These are phyloP conservation scores for Erpetoichthys calabaricus DNA, from an alignment of 2,797 vertebrate genomes.

Conservation along the genomic window DNA sequence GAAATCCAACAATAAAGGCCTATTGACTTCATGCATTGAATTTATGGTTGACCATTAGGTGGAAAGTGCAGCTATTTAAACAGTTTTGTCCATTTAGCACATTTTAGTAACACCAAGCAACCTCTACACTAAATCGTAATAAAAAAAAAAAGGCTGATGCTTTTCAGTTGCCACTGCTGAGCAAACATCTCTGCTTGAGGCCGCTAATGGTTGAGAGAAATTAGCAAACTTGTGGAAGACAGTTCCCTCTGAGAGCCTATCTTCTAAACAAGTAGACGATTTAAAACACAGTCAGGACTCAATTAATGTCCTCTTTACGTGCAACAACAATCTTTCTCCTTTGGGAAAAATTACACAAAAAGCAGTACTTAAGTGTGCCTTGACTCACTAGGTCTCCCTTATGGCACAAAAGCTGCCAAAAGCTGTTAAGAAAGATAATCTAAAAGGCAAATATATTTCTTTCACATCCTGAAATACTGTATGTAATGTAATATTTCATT, in stretches of 20 bases:
- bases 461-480: no score
- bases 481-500: no score
- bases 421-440: no score
- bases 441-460: no score
- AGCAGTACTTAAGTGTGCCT: constrained; percentile 46
- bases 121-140: not conserved
- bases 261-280: constrained; percentile 47
- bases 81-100: no score
- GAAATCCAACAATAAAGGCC: no score
- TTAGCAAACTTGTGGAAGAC: constrained; percentile 45
- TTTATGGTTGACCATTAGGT: no score
- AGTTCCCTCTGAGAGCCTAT: constrained; percentile 40
- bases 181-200: constrained; percentile 46
- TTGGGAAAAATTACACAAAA: constrained; percentile 56
- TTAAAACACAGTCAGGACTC: constrained; percentile 43
- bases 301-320: constrained; percentile 31
- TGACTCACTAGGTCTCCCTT: not conserved
- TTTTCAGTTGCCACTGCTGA: not conserved
- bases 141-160: not conserved
- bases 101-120: no score
- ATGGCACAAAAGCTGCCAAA: not conserved
- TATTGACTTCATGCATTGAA: no score
- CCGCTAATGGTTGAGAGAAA: constrained; percentile 59
- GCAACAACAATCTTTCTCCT: constrained; percentile 48
- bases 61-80: no score